These are phyloP conservation scores for Oncorhynchus clarkii DNA, from an alignment of 2,113 vertebrate species.

Conservation along the genomic window DNA sequence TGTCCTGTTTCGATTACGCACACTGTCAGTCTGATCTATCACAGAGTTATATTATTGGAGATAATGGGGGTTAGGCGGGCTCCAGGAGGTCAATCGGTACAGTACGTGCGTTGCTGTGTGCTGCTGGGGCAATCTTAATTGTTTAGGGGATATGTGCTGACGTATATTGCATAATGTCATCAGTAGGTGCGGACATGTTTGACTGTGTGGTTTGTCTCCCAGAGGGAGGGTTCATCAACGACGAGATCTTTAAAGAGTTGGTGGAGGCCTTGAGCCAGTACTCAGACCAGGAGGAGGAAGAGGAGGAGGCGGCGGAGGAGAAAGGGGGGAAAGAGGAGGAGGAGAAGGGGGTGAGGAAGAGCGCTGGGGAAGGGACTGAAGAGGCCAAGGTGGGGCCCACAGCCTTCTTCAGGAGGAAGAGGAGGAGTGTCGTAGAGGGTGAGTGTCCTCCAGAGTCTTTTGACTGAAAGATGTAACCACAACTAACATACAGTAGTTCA, in stretches of 20 bases:
- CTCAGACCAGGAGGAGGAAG: conserved; percentile 89
- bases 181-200: conserved; percentile 2
- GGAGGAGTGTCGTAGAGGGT: conserved; percentile 69
- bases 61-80: background rate
- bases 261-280: conserved; percentile 92
- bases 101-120: background rate
- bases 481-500: background rate
- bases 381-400: conserved; percentile 54
- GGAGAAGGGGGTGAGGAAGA: conserved; percentile 68
- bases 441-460: conserved; percentile 18
- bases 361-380: conserved; percentile 54
- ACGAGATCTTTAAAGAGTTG: conserved; percentile 93
- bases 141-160: background rate
- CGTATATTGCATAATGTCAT: conserved; percentile 5
- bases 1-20: too few species aligned
- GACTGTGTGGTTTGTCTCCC: conserved; percentile 33
- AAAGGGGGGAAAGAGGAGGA: conserved; percentile 74
- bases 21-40: background rate
- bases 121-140: background rate
- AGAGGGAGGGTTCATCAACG: conserved; percentile 91
- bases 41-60: background rate
- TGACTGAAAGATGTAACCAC: background rate
- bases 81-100: background rate
- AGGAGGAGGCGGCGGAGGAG: conserved; percentile 67
- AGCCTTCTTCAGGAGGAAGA: conserved; percentile 61